Evolutionary conservation across 2,888 invertebrate genomes (phyloP).

Genomic region (Sepioteuthis lessoniana): DNA sequence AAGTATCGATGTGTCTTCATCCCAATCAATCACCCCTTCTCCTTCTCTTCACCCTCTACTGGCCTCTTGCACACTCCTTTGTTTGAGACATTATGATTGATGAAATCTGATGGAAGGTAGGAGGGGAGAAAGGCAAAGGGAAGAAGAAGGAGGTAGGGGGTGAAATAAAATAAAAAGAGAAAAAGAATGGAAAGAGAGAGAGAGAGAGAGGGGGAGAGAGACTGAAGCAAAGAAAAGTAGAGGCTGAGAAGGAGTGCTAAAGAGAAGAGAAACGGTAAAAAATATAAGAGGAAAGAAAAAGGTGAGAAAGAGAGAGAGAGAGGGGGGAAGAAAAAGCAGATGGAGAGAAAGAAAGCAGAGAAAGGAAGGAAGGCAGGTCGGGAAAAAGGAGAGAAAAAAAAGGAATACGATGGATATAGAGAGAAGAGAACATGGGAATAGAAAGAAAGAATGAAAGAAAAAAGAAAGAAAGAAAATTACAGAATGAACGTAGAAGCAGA

Average conservation of each 20-base stretch:
- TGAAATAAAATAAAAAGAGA: neutral
- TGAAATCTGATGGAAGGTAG: neutral
- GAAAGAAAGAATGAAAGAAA: neutral
- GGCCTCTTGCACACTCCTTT: neutral
- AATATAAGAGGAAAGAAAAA: no score
- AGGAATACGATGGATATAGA: no score
- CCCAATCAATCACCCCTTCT: neutral
- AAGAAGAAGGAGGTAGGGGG: no score
- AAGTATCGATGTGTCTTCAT: slow-evolving; percentile 33
- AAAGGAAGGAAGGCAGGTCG: no score
- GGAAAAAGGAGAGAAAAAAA: no score
- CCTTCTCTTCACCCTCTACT: neutral
- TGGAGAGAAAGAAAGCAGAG: neutral
- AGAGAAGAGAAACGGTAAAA: no score
- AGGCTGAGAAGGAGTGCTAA: accelerated
- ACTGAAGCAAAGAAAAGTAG: neutral
- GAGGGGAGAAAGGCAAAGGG: no score
- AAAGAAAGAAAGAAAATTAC: no score
- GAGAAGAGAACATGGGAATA: no score
- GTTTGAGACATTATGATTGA: slow-evolving; percentile 33
- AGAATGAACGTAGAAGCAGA: neutral
- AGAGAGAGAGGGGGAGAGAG: neutral
- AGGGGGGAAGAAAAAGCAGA: neutral
- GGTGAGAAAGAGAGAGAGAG: neutral
- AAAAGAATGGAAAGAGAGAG: neutral